Percentiles rank a stretch among this genome's conserved stretches.
These are phyloP conservation scores for Bombus sibiricus DNA, from an alignment of 1,140 invertebrate genomes.

Conservation along the genomic window DNA sequence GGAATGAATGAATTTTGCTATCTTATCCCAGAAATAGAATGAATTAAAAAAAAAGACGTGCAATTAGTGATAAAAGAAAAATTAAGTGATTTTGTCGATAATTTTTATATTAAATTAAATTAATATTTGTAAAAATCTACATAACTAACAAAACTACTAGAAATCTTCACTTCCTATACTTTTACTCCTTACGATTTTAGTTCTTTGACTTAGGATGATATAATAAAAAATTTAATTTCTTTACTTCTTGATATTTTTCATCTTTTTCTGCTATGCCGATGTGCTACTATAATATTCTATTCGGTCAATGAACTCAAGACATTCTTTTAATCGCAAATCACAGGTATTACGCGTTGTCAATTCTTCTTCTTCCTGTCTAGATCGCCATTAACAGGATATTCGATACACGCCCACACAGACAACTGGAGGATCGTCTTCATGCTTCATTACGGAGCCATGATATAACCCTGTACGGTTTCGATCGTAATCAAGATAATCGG, in stretches of 20 bases:
- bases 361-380: constrained; percentile 29
- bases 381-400: constrained; percentile 58
- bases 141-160: too few species aligned
- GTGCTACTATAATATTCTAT: background rate
- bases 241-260: background rate
- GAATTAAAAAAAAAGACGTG: too few species aligned
- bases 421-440: constrained; percentile 46
- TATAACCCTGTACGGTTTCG: constrained; percentile 9
- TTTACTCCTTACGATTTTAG: too few species aligned
- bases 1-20: too few species aligned
- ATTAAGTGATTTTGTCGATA: too few species aligned
- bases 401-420: constrained; percentile 38
- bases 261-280: background rate
- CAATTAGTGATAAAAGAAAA: too few species aligned
- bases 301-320: constrained; percentile 51
- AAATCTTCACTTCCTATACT: too few species aligned
- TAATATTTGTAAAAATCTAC: too few species aligned
- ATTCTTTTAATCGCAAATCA: constrained; percentile 46
- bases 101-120: too few species aligned
- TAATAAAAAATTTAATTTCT: background rate
- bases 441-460: constrained; percentile 49
- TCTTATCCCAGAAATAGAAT: too few species aligned
- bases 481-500: constrained; percentile 23
- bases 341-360: constrained; percentile 45
- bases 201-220: too few species aligned